Evolutionary conservation across 37 sponge, comb jelly and placozoan species (phyloP).

Genomic region (Ephydatia muelleri): DNA sequence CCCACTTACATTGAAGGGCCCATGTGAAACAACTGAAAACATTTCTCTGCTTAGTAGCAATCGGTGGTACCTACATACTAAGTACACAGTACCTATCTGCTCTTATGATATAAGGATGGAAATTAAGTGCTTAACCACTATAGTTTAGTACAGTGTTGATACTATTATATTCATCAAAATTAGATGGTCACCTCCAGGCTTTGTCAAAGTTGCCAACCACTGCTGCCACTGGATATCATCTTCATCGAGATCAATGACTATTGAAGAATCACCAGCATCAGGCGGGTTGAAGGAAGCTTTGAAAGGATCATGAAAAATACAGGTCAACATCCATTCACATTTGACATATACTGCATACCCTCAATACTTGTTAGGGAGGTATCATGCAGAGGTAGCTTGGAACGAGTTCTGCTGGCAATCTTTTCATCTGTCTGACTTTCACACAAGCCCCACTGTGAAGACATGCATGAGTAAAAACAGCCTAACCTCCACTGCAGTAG

Average conservation of each 20-base stretch:
- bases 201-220: constrained; percentile 65
- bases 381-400: constrained; percentile 63
- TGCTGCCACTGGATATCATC: constrained; percentile 78
- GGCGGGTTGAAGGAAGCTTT: constrained; percentile 36
- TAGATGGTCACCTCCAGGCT: constrained; percentile 24
- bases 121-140: too few species aligned
- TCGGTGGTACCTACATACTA: too few species aligned
- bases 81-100: too few species aligned
- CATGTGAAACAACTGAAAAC: too few species aligned
- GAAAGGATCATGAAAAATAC: background rate
- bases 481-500: too few species aligned
- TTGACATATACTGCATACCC: constrained; percentile 9
- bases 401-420: constrained; percentile 72
- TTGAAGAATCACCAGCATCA: constrained; percentile 55
- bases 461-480: too few species aligned
- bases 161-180: too few species aligned
- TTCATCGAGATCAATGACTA: constrained; percentile 41
- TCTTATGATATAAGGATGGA: too few species aligned
- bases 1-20: too few species aligned
- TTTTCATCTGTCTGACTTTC: constrained; percentile 3
- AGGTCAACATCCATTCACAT: too few species aligned
- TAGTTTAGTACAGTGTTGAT: too few species aligned
- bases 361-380: constrained; percentile 51
- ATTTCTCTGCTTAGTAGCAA: too few species aligned
- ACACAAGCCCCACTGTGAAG: background rate